Conservation (phyloP, 53 echinoderm and acorn worm species). For the Holothuria scabra region DNA sequence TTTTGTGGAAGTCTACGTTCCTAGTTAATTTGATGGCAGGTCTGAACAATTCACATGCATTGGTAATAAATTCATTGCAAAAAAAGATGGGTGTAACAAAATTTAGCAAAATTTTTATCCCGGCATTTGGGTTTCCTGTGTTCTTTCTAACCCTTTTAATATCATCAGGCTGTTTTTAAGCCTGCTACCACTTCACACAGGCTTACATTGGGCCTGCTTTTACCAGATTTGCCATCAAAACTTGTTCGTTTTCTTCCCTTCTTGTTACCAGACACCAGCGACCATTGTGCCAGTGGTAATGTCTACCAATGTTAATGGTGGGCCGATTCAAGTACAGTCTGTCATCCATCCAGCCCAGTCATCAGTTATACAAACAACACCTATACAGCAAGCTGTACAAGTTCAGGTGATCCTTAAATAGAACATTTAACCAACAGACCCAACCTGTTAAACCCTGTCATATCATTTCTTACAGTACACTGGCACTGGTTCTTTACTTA, state of each 20-base stretch:
- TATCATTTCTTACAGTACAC: too few species aligned
- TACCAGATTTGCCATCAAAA: constrained; percentile 35
- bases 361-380: constrained; percentile 89
- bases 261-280: constrained; percentile 4
- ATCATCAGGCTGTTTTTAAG: neutral
- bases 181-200: constrained; percentile 1
- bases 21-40: too few species aligned
- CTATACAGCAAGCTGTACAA: constrained; percentile 70
- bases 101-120: too few species aligned
- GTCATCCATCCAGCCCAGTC: constrained; percentile 82
- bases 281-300: constrained; percentile 67
- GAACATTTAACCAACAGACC: neutral
- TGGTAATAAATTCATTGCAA: too few species aligned
- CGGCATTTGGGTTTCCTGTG: too few species aligned
- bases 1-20: too few species aligned
- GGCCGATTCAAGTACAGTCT: constrained; percentile 81
- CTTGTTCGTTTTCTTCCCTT: constrained; percentile 24
- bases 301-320: constrained; percentile 66
- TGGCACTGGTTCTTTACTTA: too few species aligned
- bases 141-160: too few species aligned
- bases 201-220: neutral
- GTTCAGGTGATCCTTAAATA: constrained; percentile 70
- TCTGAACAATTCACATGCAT: too few species aligned
- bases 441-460: too few species aligned
- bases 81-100: too few species aligned